Base-by-base conservation (phyloP, 1,140 invertebrate species). In the Brachionus rotundiformis region DNA sequence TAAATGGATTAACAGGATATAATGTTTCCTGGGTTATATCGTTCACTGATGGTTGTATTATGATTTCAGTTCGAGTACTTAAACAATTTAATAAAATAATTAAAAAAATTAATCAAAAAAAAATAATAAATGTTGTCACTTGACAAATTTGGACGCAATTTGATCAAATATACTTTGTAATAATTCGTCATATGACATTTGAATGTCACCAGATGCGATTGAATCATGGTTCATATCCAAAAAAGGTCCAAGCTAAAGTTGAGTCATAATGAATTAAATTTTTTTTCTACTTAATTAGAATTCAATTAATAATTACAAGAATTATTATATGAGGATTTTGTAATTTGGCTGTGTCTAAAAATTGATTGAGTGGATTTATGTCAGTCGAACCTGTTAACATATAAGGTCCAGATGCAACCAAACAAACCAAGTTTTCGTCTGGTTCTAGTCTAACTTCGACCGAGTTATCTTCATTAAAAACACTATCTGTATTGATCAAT, bases 1-100 rank as follows among this genome's bases (percentile, higher is more conserved):
- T 39, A n/a, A 79, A 79, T 27, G 76, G 76, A 59, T 79, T 54
- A 59, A 79, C 36, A n/a, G 76, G 76, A 59, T 79, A 79, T 36
- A 79, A 39, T 19, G 16, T 44, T 79, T 79, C 76, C 16, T 59
- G 47, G 16, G 47, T 59, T 4, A 19, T 29, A 59, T 79, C 76
- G 19, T 79, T 63, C n/a, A 79, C 19, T 13, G 76, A 29, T n/a
- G 76, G 76, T 16, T 79, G 76, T 31, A 79, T 79, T 31, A 79
- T 33, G 59, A 79, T 47, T 13, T 79, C 47, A n/a, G 59, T 79
- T 27, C 59, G 7, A 19, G 76, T 79, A 8, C 76, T 79, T 59
- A 68, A 19, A 68, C 7, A 16, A 68, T 6, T 68, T 31, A 31
- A 63, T 27, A n/a, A 63, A 29, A 63, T 10, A 31, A 11, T 13